Base-by-base conservation (phyloP, 1,140 invertebrate species). In the Pachyrhynchus sulphureomaculatus region DNA sequence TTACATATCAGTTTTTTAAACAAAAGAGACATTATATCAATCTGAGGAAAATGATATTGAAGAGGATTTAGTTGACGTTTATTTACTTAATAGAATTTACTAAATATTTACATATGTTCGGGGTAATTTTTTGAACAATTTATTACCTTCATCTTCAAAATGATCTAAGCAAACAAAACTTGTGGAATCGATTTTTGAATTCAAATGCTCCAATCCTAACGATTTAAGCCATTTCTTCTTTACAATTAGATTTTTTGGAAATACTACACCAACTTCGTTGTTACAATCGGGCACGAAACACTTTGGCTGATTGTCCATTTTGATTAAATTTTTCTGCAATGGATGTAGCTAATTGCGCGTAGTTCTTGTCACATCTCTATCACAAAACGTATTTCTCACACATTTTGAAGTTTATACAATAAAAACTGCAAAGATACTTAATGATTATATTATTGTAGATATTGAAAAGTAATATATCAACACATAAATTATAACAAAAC, bases 121-220 rank as follows among this genome's bases (percentile, higher is more conserved):
- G n/a, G n/a, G n/a, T n/a, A n/a, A n/a, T n/a, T n/a, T n/a, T n/a
- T n/a, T n/a, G n/a, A n/a, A n/a, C n/a, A n/a, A n/a, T n/a, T 36
- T 45, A 29, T 54, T 41, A 59, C 66, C 60, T 36, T 49, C 21
- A 21, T 63, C 60, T 13, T 59, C 55, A 62, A 74, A 74, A 62
- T 74, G 72, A 39, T 71, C 61, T 29, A 71, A 66, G 67, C 72
- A 74, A 18, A 74, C 56, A 52, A 74, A 68, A 56, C 67, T 68
- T 4, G 33, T 62, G 1, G 36, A 18, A 12, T 53, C 17, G 12
- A 29, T 29, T 29, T 29, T 29, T 29, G 65, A 65, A n/a, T 39
- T 36, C n/a, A 54, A 21, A 41, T 64, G 39, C 53, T 32, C 36
- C 5, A 72, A 33, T 45, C 59, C 26, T 21, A 74, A 64, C 32